Conservation (phyloP, 2,113 vertebrate species). For the Atrichornis clamosus region DNA sequence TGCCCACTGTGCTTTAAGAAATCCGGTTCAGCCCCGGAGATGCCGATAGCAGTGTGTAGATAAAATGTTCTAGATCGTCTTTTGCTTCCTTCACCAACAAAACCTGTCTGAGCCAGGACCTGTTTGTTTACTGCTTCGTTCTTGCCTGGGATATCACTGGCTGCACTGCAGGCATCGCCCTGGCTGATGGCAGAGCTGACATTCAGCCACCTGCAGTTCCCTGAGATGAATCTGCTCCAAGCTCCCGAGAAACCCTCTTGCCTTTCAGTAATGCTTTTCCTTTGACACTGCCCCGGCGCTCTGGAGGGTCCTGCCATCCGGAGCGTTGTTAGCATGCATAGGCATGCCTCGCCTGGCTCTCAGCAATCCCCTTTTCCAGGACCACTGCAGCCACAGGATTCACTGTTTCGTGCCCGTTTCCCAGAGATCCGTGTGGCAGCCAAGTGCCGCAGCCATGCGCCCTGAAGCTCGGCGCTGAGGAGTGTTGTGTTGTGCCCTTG, state of each 20-base stretch:
- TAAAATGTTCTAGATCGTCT: not conserved
- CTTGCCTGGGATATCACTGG: not conserved
- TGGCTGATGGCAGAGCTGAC: not conserved
- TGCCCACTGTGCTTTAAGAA: not conserved
- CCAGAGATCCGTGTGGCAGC: accelerated
- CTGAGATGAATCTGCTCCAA: not conserved
- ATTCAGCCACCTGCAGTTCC: not conserved
- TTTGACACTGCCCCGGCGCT: accelerated
- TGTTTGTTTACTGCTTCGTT: not conserved
- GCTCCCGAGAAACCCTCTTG: not conserved
- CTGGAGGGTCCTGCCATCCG: not conserved
- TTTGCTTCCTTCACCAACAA: not conserved
- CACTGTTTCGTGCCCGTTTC: not conserved
- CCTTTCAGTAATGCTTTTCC: not conserved
- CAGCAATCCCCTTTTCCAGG: not conserved
- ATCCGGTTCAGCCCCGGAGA: not conserved
- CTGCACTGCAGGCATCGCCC: accelerated
- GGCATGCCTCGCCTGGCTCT: not conserved
- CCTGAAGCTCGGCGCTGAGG: accelerated
- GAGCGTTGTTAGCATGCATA: not conserved
- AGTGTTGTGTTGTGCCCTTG: not conserved
- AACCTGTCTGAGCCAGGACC: accelerated
- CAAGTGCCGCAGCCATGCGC: accelerated
- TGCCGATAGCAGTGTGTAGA: not conserved
- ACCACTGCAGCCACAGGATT: not conserved